phyloP scores from a whole-genome alignment of 2,113 vertebrate genomes.

The Aspiorhynchus laticeps region DNA sequence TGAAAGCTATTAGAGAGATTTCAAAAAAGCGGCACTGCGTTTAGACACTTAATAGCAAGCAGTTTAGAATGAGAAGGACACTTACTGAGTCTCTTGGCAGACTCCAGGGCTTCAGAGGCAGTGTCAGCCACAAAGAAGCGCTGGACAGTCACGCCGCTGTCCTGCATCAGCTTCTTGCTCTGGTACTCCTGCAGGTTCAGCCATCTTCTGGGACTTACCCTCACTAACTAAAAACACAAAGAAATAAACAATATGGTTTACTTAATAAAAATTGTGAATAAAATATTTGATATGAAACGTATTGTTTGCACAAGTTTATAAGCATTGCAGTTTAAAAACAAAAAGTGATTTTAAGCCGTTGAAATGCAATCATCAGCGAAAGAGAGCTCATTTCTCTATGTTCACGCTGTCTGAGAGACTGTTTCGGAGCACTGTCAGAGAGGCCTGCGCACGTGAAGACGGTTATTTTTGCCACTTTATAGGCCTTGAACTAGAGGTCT shows the following conservation, averaged over 20 bases:
- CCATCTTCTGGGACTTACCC: constrained; percentile 87
- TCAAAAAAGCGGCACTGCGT: background rate
- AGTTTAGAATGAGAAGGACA: constrained; percentile 46
- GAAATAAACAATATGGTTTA: constrained; percentile 1
- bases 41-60: background rate
- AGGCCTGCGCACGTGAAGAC: no score
- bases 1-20: constrained; percentile 15
- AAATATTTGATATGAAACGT: no score
- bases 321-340: no score
- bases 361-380: no score
- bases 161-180: constrained; percentile 98
- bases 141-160: constrained; percentile 92
- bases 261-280: no score
- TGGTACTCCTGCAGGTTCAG: constrained; percentile 98
- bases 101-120: constrained; percentile 88
- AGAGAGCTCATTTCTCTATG: no score
- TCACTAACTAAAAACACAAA: constrained; percentile 75
- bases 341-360: no score
- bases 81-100: constrained; percentile 94
- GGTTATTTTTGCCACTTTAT: no score
- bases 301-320: no score
- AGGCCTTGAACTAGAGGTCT: no score
- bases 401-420: no score
- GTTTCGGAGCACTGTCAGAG: no score
- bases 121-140: constrained; percentile 92